Evolutionary conservation across 64 coral and sea anemone species (phyloP).

Genomic region (Porites australiensis): DNA sequence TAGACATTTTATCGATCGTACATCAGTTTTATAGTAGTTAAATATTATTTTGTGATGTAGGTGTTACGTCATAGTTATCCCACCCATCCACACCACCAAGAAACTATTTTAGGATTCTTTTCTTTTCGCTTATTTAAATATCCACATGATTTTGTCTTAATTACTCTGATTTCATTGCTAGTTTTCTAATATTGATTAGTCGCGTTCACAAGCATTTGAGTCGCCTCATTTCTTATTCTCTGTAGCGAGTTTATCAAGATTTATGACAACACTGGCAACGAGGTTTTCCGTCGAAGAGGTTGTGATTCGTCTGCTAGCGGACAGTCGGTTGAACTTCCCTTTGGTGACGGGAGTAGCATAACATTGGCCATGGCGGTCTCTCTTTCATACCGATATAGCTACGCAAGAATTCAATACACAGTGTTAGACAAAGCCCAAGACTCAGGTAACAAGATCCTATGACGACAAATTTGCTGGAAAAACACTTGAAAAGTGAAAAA

Average conservation of each 20-base stretch:
- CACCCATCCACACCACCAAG: no score
- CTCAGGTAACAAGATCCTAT: neutral
- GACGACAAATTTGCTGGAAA: neutral
- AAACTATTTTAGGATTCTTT: no score
- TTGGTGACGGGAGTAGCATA: neutral
- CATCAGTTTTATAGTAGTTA: no score
- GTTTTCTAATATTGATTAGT: no score
- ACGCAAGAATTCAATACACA: conserved; percentile 4
- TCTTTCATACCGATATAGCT: neutral
- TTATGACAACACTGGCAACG: neutral
- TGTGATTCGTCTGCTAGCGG: neutral
- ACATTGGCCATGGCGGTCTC: neutral
- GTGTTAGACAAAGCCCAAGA: neutral
- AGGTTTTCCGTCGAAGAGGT: conserved; percentile 1
- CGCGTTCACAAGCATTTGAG: no score
- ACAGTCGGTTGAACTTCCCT: neutral
- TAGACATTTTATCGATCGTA: no score
- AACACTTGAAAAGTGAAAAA: neutral
- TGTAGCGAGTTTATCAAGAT: conserved; percentile 5
- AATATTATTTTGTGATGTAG: no score
- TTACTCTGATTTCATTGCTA: no score
- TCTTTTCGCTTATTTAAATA: no score
- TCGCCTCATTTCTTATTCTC: no score
- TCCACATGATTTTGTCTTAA: no score
- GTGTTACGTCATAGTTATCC: no score